phyloP scores from a whole-genome alignment of 2,888 invertebrate species.

The Ormyrus nitidulus region DNA sequence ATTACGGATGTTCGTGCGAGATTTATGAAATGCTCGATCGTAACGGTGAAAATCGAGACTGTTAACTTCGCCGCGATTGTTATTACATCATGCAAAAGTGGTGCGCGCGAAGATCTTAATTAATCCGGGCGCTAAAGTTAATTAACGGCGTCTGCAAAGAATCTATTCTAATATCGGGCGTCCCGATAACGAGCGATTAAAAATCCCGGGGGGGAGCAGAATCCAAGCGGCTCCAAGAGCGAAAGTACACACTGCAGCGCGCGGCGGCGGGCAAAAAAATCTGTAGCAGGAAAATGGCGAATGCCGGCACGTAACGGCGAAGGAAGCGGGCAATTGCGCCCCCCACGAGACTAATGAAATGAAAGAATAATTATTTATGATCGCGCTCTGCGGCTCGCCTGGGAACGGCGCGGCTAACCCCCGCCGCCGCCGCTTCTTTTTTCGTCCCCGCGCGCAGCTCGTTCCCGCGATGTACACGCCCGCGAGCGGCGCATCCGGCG shows the following conservation, averaged over 20 bases:
- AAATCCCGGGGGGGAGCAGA: too few relatives aligned
- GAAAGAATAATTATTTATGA: slow-evolving; percentile 61
- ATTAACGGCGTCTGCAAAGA: too few relatives aligned
- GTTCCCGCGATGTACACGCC: slow-evolving; percentile 3
- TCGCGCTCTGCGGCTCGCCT: slow-evolving; percentile 54
- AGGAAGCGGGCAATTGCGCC: slow-evolving; percentile 61
- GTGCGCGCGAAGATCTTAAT: too few relatives aligned
- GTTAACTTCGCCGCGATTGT: not conserved
- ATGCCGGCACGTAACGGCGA: not conserved
- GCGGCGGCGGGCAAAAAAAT: not conserved
- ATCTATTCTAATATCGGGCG: too few relatives aligned
- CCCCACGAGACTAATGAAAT: slow-evolving; percentile 57
- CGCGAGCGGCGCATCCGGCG: slow-evolving; percentile 31
- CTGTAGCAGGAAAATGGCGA: not conserved
- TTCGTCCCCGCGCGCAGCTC: not conserved
- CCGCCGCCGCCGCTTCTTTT: not conserved
- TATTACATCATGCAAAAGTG: not conserved
- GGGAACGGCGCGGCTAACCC: not conserved
- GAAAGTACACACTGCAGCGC: too few relatives aligned
- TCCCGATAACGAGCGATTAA: too few relatives aligned
- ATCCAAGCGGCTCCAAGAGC: not conserved
- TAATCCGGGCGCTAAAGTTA: too few relatives aligned
- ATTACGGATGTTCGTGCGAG: not conserved
- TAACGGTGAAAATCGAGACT: slow-evolving; percentile 2
- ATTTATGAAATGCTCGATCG: not conserved